Evolutionary conservation across 2,113 vertebrate species (phyloP), one percentile per base, ranked within the genome.

Genomic region (Myocastor coypus): DNA sequence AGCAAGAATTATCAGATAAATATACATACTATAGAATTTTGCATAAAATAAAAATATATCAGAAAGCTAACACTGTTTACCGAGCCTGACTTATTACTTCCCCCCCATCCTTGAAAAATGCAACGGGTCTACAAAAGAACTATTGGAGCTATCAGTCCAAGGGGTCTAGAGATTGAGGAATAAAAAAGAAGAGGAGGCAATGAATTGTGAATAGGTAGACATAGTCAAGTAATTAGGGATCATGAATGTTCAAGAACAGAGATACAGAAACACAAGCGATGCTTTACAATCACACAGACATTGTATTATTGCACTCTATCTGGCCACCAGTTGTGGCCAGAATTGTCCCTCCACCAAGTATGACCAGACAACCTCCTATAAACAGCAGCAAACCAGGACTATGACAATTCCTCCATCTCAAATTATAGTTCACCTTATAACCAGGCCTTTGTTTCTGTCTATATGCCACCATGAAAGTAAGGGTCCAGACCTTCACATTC

Each of bases 91-190:
- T 86, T 89, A 88, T 75, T 87, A 73, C 16, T 24, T 91, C 52
- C 13, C 78, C 92, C 52, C 4, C n/a, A 4, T 77, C 52, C 57
- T 94, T 96, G 37, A 93, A 85, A 91, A 77, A 78, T 69, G 11
- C 9, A 96, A 92, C 34, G 37, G 42, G 64, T 78, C 73, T 82
- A 93, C 78, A 89, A 96, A 96, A 82, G 16, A 92, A 83, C 52
- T 69, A 81, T 0, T 81, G 3, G 57, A 64, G 40, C 22, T n/a
- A 87, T 28, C 32, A 80, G 69, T 81, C 24, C 24, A 92, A 73
- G 55, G 50, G 78, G 77, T 84, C n/a, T 42, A 85, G 59, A 85
- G 64, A 22, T 32, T 84, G 22, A 94, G 6, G 32, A 66, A 83
- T 68, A 91, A 80, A 93, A 93, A 46, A 91, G 10, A 94, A 84